Conservation (phyloP, 2,113 vertebrate species). For the Rhea pennata region DNA sequence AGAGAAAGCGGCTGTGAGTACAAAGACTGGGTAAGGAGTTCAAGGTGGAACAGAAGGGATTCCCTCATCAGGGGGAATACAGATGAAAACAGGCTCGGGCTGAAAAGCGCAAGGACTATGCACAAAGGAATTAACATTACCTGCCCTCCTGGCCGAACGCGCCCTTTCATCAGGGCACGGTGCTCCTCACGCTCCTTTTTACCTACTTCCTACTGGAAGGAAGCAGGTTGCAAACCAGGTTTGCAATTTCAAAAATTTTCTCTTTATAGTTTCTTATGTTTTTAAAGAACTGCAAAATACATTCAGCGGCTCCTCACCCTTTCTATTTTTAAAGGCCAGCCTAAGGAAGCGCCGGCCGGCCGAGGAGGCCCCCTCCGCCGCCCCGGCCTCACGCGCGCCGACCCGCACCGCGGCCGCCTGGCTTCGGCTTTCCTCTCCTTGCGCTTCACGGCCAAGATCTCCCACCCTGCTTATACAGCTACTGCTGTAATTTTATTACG, state of each 20-base stretch:
- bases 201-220: neutral
- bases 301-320: neutral
- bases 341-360: neutral
- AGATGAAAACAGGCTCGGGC: conserved; percentile 50
- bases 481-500: neutral
- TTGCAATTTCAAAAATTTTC: neutral
- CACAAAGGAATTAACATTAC: conserved; percentile 59
- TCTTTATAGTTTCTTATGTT: neutral
- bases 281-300: neutral
- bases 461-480: neutral
- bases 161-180: neutral
- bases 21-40: conserved; percentile 44
- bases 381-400: neutral
- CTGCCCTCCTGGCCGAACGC: conserved; percentile 18
- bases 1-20: conserved; percentile 28
- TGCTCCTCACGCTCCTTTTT: neutral
- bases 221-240: neutral
- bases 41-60: conserved; percentile 49
- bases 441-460: neutral
- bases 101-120: conserved; percentile 1
- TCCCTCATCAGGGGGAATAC: neutral
- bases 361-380: neutral
- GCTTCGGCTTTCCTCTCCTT: neutral
- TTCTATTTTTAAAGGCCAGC: neutral
- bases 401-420: neutral